Percentiles rank a stretch among this genome's conserved stretches.
Conservation (phyloP, 2,888 invertebrate genomes). For the Ectemnius continuus region DNA sequence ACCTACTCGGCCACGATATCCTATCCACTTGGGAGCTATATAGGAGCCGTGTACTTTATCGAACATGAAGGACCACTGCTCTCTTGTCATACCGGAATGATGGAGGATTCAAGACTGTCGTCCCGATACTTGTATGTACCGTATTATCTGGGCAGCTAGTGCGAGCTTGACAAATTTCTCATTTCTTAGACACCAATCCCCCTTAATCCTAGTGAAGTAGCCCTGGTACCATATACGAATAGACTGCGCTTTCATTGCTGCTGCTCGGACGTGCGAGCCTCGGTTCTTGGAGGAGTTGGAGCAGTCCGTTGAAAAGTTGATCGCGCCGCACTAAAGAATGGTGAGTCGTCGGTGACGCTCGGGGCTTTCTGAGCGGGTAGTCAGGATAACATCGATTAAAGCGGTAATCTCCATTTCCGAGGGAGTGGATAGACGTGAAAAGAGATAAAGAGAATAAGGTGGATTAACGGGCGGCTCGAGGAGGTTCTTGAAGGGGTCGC, state of each 20-base stretch:
- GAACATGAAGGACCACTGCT: background rate
- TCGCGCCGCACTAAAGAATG: too few species aligned
- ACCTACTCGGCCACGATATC: background rate
- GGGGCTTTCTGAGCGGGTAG: slow-evolving; percentile 28
- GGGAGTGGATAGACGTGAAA: background rate
- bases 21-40: background rate
- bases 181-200: background rate
- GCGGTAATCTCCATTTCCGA: slow-evolving; percentile 42
- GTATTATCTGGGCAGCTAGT: background rate
- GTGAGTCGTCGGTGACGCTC: too few species aligned
- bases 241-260: background rate
- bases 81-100: background rate
- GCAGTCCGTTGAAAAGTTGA: too few species aligned
- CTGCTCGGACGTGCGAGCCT: background rate
- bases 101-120: background rate
- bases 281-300: too few species aligned
- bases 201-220: background rate
- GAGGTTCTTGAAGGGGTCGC: slow-evolving; percentile 48
- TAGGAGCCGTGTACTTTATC: background rate
- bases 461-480: slow-evolving; percentile 57
- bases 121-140: background rate
- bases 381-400: slow-evolving; percentile 61
- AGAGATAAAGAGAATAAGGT: slow-evolving; percentile 44
- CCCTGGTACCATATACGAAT: background rate
- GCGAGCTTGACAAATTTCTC: background rate